Base-by-base conservation (phyloP, 1,140 invertebrate genomes). In the Cotesia typhae region DNA sequence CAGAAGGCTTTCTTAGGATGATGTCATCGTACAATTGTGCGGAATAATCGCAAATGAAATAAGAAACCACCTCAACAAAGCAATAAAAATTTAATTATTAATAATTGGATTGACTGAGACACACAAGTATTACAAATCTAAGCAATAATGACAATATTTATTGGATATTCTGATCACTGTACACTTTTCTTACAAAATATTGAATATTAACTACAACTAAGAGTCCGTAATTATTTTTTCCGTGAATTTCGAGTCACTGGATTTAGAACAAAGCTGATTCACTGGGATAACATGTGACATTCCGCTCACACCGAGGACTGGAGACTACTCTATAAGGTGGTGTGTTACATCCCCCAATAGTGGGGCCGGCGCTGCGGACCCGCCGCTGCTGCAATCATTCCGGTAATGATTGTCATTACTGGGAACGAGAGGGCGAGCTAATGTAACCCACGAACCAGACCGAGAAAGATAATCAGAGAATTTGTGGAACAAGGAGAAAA, bases 331-430 rank as follows among this genome's bases (percentile, higher is more conserved):
- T 81, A 81, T 80, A 80, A 80, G 80, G 79, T 79, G 76, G 80
- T 83, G 41, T 47, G 65, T 83, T 79, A 80, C 82, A 84, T 84
- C 82, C 81, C 82, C 82, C 82, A 79, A 82, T 82, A 79, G 76
- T 75, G 77, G 75, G 76, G 73, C 55, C 66, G 52, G 68, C 69
- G 73, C 68, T 69, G 77, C 78, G 76, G 78, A 77, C 78, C 80
- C 80, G 76, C 79, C 80, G 81, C 83, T 80, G 81, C 82, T 80
- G 82, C 82, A 84, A 84, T 84, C 82, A 84, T 84, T 83, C 79
- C 78, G 78, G 80, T 84, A 84, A 84, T 84, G 82, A 84, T 83
- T 83, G 81, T 84, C 83, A 84, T 84, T 84, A 84, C 82, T 79
- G 81, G 77, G 80, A 77, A 81, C 76, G 78, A 75, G 76, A 77